A percentile compares a stretch with the other conserved stretches of the same genome.
phyloP scores from a whole-genome alignment of 1,140 invertebrate species.

The Ganaspis sp. region DNA sequence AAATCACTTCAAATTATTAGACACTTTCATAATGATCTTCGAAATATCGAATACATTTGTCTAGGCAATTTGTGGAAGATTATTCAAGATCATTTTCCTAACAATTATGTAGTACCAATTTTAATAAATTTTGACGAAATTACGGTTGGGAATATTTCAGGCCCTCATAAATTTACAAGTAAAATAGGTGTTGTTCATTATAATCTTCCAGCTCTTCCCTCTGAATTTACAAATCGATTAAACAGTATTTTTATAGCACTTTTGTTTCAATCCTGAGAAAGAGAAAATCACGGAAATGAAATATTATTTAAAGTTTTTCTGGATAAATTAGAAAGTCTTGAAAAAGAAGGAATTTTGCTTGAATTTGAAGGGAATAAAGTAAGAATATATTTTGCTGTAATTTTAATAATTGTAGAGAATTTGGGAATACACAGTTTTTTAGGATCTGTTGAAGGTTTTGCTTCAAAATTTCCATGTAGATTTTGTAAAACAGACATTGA shows the following conservation, averaged over 20 bases:
- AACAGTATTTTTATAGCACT: conserved; percentile 40
- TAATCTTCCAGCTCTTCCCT: conserved; percentile 36
- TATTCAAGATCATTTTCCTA: conserved; percentile 12
- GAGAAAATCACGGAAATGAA: conserved; percentile 35
- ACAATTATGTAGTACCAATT: conserved; percentile 44
- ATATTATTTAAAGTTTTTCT: conserved; percentile 36
- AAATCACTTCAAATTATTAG: conserved; percentile 36
- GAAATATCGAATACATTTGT: conserved; percentile 36
- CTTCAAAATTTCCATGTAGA: conserved; percentile 51
- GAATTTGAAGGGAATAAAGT: conserved; percentile 17
- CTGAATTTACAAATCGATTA: conserved; percentile 19
- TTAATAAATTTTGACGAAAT: conserved; percentile 46
- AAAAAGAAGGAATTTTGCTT: conserved; percentile 37
- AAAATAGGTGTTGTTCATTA: conserved; percentile 44
- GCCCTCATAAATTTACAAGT: conserved; percentile 29
- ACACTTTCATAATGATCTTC: conserved; percentile 13
- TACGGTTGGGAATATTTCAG: conserved; percentile 35
- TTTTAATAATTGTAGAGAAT: conserved; percentile 40
- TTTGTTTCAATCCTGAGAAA: conserved; percentile 36
- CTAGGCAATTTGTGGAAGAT: conserved; percentile 41
- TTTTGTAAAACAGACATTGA: conserved; percentile 49
- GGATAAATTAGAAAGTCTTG: conserved; percentile 37
- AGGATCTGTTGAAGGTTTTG: conserved; percentile 55
- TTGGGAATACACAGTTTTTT: conserved; percentile 41
- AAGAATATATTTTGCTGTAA: conserved; percentile 37